Base-by-base conservation (phyloP, 2,797 vertebrate genomes). In the Pseudopleuronectes americanus region DNA sequence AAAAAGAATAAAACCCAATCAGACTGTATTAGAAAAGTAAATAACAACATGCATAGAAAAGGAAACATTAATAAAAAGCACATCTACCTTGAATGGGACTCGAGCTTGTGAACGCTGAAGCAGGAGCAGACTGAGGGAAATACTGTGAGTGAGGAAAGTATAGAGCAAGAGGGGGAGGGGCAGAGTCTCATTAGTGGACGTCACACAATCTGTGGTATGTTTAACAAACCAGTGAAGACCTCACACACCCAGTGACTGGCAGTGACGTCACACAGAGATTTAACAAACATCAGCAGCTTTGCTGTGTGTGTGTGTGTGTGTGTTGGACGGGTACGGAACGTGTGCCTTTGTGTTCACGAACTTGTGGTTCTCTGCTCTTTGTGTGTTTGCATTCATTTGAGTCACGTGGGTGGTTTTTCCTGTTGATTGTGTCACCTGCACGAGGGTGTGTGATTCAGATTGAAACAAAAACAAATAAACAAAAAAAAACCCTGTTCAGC, bases 151-250 rank as follows among this genome's bases (percentile, higher is more conserved):
- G 67, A 65, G 57, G 43, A 31, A 13, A 36, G n/a, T 48, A 48
- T 9, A 73, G 38, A 58, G 28, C 33, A 17, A 16, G 57, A 59
- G 57, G 57, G 70, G 38, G 47, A 45, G 31, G 16, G 31, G 28
- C 47, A 19, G 41, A 17, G 47, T 77, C 69, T 54, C 4, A 51
- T 68, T 26, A 48, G 74, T 71, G 64, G 77, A 58, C 45, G 57
- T 45, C 57, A 62, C 84, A 85, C 85, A 79, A 79, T 56, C 83
- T 60, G 51, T 78, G 88, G 64, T 70, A 80, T 90, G 84, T 90
- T 85, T 63, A 79, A 76, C 76, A 51, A 71, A 59, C 26, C 54
- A 19, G 76, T 69, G 69, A 67, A 80, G 56, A 67, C 85, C 87
- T 87, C 87, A 79, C 89, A 87, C 85, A 85, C 76, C 48, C 54